These are phyloP conservation scores for Polydrusus tereticollis DNA, from an alignment of 2,888 invertebrate genomes.

Conservation along the genomic window DNA sequence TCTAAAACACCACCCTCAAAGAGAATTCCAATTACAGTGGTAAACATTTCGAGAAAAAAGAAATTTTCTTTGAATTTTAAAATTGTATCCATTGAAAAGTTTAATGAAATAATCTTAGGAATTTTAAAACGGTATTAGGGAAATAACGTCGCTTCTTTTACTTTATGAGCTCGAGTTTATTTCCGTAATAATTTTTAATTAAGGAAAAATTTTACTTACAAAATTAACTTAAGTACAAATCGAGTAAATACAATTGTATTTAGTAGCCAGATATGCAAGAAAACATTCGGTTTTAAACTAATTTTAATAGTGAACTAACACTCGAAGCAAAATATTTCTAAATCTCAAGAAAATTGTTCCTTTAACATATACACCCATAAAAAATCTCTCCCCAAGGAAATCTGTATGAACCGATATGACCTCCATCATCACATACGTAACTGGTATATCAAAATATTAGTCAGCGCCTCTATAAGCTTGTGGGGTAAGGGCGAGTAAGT, in stretches of 20 bases:
- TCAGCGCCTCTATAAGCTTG: slow-evolving; percentile 37
- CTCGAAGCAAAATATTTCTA: too few species aligned
- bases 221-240: not conserved
- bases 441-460: slow-evolving; percentile 43
- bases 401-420: slow-evolving; percentile 32
- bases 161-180: slow-evolving; percentile 7
- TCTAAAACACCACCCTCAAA: slow-evolving; percentile 16
- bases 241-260: not conserved
- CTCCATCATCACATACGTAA: slow-evolving; percentile 30
- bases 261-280: too few species aligned
- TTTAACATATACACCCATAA: too few species aligned
- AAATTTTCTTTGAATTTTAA: slow-evolving; percentile 17
- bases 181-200: not conserved
- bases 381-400: slow-evolving; percentile 23
- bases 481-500: slow-evolving; percentile 42
- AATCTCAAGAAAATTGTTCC: not conserved
- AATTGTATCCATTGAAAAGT: not conserved
- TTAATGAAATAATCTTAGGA: slow-evolving; percentile 17
- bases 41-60: slow-evolving; percentile 12
- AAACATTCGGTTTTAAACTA: too few species aligned
- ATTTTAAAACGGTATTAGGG: slow-evolving; percentile 4
- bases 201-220: not conserved
- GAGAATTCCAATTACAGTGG: slow-evolving; percentile 15
- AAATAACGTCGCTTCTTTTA: not conserved
- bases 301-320: too few species aligned